Evolutionary conservation across 2,797 vertebrate species (phyloP).

Genomic region (Hydrophis major): DNA sequence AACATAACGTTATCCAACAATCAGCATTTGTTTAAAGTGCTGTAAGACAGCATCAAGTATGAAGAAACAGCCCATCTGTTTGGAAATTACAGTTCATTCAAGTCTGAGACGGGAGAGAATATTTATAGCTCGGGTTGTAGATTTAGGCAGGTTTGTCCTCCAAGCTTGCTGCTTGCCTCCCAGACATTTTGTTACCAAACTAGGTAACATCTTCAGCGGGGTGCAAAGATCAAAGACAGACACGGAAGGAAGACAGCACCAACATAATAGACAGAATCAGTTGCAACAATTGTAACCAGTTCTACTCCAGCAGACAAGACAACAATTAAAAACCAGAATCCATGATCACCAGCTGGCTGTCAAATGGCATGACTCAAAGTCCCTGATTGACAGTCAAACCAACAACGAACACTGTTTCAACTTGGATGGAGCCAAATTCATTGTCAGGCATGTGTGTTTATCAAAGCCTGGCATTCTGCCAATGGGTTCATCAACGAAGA

Average conservation of each 20-base stretch:
- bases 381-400: neutral
- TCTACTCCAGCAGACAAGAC: neutral
- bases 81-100: conserved; percentile 1
- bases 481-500: neutral
- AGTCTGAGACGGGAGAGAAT: neutral
- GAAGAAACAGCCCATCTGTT: neutral
- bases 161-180: neutral
- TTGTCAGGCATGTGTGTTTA: neutral
- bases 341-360: neutral
- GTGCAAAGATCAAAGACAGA: neutral
- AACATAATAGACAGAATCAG: neutral
- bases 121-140: neutral
- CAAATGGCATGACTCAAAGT: neutral
- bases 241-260: neutral
- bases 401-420: neutral
- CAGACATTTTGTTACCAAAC: neutral
- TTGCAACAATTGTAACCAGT: neutral
- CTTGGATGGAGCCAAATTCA: neutral
- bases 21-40: neutral
- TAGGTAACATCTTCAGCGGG: neutral
- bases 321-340: neutral
- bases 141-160: neutral
- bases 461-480: neutral
- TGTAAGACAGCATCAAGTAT: neutral
- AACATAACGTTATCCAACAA: neutral